phyloP scores from a whole-genome alignment of 2,797 vertebrate genomes.

The Pachyuromys duprasi region DNA sequence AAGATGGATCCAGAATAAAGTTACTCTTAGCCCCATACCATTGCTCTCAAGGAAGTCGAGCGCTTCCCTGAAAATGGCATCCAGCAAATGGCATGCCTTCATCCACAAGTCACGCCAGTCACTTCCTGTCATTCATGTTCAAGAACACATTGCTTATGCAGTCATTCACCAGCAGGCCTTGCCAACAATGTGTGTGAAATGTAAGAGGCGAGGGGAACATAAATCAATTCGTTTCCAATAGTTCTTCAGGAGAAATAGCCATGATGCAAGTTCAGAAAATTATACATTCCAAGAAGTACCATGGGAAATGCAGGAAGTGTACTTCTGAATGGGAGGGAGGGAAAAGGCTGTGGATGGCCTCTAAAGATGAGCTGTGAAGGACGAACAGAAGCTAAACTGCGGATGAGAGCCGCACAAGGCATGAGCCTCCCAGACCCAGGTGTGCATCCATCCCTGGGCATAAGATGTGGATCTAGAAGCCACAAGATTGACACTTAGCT shows the following conservation, averaged over 20 bases:
- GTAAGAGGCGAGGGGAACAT: neutral
- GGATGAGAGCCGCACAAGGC: neutral
- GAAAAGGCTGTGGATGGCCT: neutral
- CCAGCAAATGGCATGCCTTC: neutral
- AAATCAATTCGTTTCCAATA: constrained; percentile 48
- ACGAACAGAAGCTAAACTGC: neutral
- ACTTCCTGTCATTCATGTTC: neutral
- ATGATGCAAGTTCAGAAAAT: neutral
- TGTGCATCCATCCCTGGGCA: neutral
- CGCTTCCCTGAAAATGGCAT: neutral
- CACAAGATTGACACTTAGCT: neutral
- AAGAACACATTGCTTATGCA: neutral
- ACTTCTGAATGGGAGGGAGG: neutral
- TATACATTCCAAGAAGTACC: neutral
- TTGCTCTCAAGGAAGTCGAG: neutral
- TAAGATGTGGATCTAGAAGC: neutral
- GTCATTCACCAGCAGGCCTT: neutral
- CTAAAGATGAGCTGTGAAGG: neutral
- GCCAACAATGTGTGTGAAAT: neutral
- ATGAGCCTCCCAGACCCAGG: neutral
- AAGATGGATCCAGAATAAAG: neutral
- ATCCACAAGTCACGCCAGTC: neutral
- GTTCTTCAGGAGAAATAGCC: constrained; percentile 10
- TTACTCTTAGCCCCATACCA: neutral
- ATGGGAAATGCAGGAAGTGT: neutral